These are phyloP conservation scores for Aegotheles bennettii DNA, from an alignment of 2,113 vertebrate genomes.

Conservation along the genomic window DNA sequence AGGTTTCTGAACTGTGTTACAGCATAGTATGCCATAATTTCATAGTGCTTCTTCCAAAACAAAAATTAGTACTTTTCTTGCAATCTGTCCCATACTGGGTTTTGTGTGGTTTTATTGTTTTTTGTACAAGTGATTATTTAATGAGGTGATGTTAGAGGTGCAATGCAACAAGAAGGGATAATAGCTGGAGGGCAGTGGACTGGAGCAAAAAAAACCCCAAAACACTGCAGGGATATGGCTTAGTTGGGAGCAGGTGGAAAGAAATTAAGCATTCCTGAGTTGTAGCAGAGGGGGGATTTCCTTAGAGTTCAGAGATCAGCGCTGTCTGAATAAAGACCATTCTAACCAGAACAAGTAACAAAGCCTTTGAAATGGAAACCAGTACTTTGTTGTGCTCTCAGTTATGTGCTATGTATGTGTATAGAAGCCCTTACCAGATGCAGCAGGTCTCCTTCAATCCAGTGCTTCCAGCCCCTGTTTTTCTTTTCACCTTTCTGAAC, in stretches of 20 bases:
- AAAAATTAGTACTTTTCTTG: background rate
- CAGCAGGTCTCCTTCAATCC: constrained; percentile 90
- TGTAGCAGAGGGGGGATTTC: background rate
- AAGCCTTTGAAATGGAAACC: background rate
- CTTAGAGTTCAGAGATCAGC: background rate
- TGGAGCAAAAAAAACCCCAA: background rate
- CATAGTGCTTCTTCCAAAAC: background rate
- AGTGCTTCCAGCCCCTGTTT: constrained; percentile 93
- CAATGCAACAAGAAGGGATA: background rate
- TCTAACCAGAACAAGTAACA: background rate
- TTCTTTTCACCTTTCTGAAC: constrained; percentile 94
- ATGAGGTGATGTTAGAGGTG: background rate
- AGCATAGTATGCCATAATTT: background rate
- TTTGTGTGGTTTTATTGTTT: background rate
- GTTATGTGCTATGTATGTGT: background rate
- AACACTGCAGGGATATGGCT: background rate
- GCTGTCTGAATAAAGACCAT: background rate
- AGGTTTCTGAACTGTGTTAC: constrained; percentile 1
- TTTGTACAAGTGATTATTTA: background rate
- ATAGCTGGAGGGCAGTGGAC: background rate
- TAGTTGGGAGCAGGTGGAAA: background rate
- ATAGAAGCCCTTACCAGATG: constrained; percentile 80
- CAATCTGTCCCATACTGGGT: background rate
- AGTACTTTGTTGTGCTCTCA: background rate
- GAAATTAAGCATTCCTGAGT: background rate